phyloP scores from a whole-genome alignment of 2,888 invertebrate genomes.

The Acanthosepion esculentum region DNA sequence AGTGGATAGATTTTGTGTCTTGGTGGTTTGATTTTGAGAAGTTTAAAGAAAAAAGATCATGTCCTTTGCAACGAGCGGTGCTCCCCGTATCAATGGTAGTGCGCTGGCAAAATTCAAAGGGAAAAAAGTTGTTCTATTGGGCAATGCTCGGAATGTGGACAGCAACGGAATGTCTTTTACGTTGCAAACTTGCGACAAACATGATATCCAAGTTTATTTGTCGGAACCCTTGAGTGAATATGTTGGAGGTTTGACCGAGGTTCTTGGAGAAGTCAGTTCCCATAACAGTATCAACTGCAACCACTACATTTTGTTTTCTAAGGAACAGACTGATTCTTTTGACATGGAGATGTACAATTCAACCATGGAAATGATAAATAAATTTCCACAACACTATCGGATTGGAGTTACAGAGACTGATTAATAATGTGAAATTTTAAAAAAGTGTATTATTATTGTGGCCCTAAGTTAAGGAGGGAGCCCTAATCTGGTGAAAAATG shows the following conservation, averaged over 20 bases:
- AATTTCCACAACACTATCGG: slow-evolving; percentile 55
- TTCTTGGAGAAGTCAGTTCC: slow-evolving; percentile 61
- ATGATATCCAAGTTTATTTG: slow-evolving; percentile 61
- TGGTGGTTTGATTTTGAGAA: background rate
- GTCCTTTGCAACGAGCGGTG: background rate
- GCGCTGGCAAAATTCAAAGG: slow-evolving; percentile 61
- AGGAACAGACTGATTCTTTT: slow-evolving; percentile 61
- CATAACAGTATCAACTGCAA: slow-evolving; percentile 59
- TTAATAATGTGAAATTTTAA: background rate
- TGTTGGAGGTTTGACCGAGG: slow-evolving; percentile 65
- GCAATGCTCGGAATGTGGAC: slow-evolving; percentile 65
- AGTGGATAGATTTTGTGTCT: background rate
- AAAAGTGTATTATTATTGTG: background rate
- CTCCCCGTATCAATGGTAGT: slow-evolving; percentile 60
- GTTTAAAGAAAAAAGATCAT: background rate
- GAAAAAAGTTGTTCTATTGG: slow-evolving; percentile 61
- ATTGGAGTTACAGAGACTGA: slow-evolving; percentile 55
- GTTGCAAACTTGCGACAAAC: slow-evolving; percentile 64
- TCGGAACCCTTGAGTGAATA: slow-evolving; percentile 66
- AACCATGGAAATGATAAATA: slow-evolving; percentile 56
- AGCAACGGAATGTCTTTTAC: slow-evolving; percentile 65
- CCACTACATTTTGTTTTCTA: slow-evolving; percentile 62
- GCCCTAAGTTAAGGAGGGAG: background rate
- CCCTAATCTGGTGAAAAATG: background rate
- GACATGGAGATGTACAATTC: slow-evolving; percentile 61